Conservation (phyloP, 1,140 invertebrate species). For the Campoletis sonorensis region DNA sequence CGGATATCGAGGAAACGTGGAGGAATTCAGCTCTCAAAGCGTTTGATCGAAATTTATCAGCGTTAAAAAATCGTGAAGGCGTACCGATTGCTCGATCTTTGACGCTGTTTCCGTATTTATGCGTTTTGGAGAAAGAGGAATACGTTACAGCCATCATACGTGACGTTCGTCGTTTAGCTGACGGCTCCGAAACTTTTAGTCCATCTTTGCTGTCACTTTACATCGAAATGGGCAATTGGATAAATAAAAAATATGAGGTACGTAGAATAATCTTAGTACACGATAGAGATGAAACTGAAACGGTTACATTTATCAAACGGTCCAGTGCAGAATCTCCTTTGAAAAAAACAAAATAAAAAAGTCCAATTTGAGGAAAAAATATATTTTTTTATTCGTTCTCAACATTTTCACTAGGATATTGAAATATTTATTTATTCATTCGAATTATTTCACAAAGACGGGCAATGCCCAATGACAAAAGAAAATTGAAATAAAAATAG, state of each 20-base stretch:
- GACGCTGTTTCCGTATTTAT: constrained; percentile 86
- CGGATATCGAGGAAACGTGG: constrained; percentile 83
- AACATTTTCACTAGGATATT: no score
- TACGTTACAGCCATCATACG: constrained; percentile 82
- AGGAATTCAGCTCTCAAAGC: constrained; percentile 78
- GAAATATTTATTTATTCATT: no score
- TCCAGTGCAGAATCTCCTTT: no score
- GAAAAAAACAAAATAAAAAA: no score
- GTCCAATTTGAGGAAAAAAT: no score
- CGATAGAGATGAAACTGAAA: no score
- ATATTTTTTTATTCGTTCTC: no score
- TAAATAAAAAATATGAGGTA: constrained; percentile 75
- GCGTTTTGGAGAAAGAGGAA: constrained; percentile 80
- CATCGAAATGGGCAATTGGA: constrained; percentile 82
- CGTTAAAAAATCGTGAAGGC: constrained; percentile 76
- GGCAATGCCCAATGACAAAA: no score
- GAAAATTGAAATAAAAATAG: no score
- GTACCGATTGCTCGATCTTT: constrained; percentile 72
- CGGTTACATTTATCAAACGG: no score
- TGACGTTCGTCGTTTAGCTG: constrained; percentile 83
- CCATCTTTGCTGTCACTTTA: constrained; percentile 82
- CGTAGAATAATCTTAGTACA: not conserved
- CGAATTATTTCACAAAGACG: no score
- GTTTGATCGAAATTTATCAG: constrained; percentile 82
- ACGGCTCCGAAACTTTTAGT: constrained; percentile 89